Evolutionary conservation across 1,140 invertebrate genomes (phyloP), one percentile per base, ranked within the genome.

Genomic region (Microplitis mediator): DNA sequence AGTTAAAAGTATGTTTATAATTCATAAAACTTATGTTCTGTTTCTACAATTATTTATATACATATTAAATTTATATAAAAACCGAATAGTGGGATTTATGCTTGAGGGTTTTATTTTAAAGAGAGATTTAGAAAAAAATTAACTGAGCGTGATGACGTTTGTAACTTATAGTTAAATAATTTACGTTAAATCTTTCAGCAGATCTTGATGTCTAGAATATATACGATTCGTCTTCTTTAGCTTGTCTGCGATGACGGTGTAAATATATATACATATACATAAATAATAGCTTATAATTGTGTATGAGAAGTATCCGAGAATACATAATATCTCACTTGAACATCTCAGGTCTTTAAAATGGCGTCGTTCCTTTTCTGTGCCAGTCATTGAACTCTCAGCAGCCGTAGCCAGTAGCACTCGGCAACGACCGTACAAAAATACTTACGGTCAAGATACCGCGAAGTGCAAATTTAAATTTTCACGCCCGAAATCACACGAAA

Each of bases 371-470:
- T 84, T 74, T 84, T 85, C 82, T 80, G 79, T 82, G 81, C 78
- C 82, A 85, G 83, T 82, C 82, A 82, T 82, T 84, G 82, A 84
- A 85, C 82, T 80, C 80, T 45, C 39, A 45, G 6, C 6, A 45
- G 11, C 39, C 39, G 2, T 6, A 45, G 39, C 11, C 39, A 9
- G 39, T 45, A 45, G 39, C 39, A 45, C 6, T 68, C 58, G 68
- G 73, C 64, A 65, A 67, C 65, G 56, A 54, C 63, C 52, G 69
- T 63, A 77, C 77, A 51, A 80, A 82, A 79, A 82, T 62, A 79
- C 69, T 69, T 51, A 39, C 52, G 63, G 13, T 51, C 45, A 45
- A 65, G 63, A 65, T 23, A 56, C 60, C 66, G 36, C 52, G 51
- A 72, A 66, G 36, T 31, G 51, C 34, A 32, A 45, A 45, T 45